Base-by-base conservation (phyloP, 30 jellyfish, hydroid and myxozoan genomes). In the Turritopsis dohrnii region DNA sequence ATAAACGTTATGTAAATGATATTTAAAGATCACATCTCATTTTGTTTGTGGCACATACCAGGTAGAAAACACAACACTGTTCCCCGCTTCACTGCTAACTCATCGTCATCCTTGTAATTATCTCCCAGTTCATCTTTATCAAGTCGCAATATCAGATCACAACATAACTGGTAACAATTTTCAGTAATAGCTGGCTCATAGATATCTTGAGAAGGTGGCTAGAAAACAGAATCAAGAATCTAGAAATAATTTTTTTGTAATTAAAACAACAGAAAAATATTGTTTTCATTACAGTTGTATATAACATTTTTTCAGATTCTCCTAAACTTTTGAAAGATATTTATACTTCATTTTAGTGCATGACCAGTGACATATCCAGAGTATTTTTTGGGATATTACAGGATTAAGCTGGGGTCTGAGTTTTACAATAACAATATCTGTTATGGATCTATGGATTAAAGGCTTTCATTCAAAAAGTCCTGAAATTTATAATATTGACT, bases 31-130 rank as follows among this genome's bases (percentile, higher is more conserved):
- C n/a, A n/a, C n/a, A n/a, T n/a, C n/a, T n/a, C n/a, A n/a, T n/a
- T n/a, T n/a, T n/a, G n/a, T n/a, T 41, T 41, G 60, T 41, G 60
- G 60, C 60, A 20, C 65, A 66, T 41, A 85, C 99, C 99, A 71
- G 99, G 99, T 16, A 95, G 82, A 76, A 95, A 95, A 60, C 88
- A 89, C 31, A 95, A 94, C 60, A 91, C 97, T 21, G 98, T 87
- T 81, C 99, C 99, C 74, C 99, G 83, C 0, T 72, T 30, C 20
- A 30, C 71, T 8, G 91, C 85, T 71, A 89, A 85, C 79, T 69
- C 71, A 24, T 73, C 31, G 28, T 86, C 89, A 8, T 21, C 87
- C 4, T 22, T 81, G 1, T 81, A 25, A 28, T 85, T 88, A 31
- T 89, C 79, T 20, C 52, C 79, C 7, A 82, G 71, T 84, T 94